Evolutionary conservation across 2,888 invertebrate species (phyloP).

Genomic region (Phorcus lineatus): DNA sequence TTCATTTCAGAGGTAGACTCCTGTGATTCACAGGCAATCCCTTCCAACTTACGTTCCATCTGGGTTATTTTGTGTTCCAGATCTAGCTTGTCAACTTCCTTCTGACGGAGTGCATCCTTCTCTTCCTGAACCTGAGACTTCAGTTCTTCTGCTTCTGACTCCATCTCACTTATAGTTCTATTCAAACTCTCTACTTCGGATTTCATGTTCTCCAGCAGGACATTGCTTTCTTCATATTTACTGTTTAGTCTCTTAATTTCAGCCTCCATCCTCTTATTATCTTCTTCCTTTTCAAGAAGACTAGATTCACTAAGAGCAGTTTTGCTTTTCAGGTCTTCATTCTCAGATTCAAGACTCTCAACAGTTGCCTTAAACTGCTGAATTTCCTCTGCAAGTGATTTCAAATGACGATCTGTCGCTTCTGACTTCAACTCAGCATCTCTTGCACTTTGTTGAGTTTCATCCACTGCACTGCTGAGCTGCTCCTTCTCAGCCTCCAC

Average conservation of each 20-base stretch:
- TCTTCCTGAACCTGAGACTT: constrained; percentile 7
- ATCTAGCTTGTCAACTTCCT: neutral
- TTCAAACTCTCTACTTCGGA: neutral
- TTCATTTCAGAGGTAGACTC: constrained; percentile 26
- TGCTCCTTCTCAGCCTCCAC: neutral
- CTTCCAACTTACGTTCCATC: constrained; percentile 26
- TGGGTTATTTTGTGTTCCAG: constrained; percentile 28
- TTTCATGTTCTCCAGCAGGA: neutral
- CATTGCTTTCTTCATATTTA: constrained; percentile 8
- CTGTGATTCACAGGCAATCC: constrained; percentile 23
- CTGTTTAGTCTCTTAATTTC: neutral
- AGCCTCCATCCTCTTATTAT: neutral
- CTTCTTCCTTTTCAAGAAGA: constrained; percentile 1
- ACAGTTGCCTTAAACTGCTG: constrained; percentile 14
- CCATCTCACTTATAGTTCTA: neutral
- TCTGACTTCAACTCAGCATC: constrained; percentile 25
- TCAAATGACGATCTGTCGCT: constrained; percentile 11
- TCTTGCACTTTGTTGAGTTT: neutral
- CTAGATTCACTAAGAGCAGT: neutral
- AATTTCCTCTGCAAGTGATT: constrained; percentile 18
- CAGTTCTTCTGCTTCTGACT: neutral
- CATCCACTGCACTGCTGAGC: neutral
- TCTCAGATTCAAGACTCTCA: constrained; percentile 12
- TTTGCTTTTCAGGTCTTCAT: neutral
- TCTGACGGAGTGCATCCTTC: constrained; percentile 16